Evolutionary conservation across 2,113 vertebrate species (phyloP).

Genomic region (Vulpes vulpes): DNA sequence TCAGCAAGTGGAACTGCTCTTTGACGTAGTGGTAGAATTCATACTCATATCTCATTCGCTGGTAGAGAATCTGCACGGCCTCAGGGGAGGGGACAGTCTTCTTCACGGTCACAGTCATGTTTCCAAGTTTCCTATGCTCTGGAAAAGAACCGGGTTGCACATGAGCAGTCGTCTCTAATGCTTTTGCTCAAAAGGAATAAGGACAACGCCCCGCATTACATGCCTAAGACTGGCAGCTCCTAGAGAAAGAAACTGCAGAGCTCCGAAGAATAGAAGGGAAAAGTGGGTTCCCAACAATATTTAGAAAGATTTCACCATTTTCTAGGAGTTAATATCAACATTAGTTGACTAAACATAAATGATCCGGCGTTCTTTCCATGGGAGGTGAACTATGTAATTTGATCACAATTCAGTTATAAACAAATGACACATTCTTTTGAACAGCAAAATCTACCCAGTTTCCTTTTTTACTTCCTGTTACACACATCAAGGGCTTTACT

Average conservation of each 20-base stretch:
- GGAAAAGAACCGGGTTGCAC: slow-evolving; percentile 67
- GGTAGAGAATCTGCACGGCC: slow-evolving; percentile 96
- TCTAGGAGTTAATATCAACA: not conserved
- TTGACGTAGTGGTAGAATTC: slow-evolving; percentile 98
- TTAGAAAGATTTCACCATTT: not conserved
- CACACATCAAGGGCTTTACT: not conserved
- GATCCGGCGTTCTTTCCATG: not conserved
- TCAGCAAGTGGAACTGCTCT: slow-evolving; percentile 97
- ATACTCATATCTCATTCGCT: slow-evolving; percentile 97
- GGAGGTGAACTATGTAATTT: not conserved
- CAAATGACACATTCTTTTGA: not conserved
- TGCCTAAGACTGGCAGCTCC: too few relatives aligned
- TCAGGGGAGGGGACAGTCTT: slow-evolving; percentile 96
- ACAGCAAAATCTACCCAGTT: not conserved
- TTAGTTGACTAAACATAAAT: not conserved
- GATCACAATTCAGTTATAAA: not conserved
- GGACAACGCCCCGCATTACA: fast-evolving
- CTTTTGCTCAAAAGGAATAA: not conserved
- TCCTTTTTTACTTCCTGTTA: not conserved
- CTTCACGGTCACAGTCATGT: slow-evolving; percentile 97
- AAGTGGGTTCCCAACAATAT: fast-evolving
- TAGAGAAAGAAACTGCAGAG: not conserved
- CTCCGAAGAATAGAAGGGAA: not conserved
- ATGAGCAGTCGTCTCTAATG: not conserved
- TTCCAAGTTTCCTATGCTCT: slow-evolving; percentile 98